Conservation (phyloP, 2,888 invertebrate genomes). For the Hirtodrosophila confusa region DNA sequence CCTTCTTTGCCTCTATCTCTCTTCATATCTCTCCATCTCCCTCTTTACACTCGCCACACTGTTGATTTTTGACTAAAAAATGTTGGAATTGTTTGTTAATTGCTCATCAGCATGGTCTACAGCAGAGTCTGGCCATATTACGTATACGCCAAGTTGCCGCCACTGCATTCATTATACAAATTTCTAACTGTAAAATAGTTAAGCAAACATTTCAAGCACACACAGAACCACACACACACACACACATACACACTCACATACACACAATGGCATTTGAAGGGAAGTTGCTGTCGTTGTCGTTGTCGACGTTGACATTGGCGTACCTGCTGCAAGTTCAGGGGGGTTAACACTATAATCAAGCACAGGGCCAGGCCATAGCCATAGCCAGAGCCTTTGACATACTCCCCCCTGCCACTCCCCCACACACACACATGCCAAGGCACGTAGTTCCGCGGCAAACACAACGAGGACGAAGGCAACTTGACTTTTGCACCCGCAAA, state of each 20-base stretch:
- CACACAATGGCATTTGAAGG: slow-evolving; percentile 66
- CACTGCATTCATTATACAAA: slow-evolving; percentile 70
- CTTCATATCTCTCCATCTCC: slow-evolving; percentile 17
- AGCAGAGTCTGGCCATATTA: slow-evolving; percentile 51
- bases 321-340: slow-evolving; percentile 71
- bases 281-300: slow-evolving; percentile 17
- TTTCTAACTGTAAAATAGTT: slow-evolving; percentile 70
- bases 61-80: slow-evolving; percentile 58
- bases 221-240: background rate
- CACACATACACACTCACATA: background rate
- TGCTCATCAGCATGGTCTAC: slow-evolving; percentile 64
- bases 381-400: slow-evolving; percentile 44
- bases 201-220: slow-evolving; percentile 29
- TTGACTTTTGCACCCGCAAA: slow-evolving; percentile 78
- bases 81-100: slow-evolving; percentile 75
- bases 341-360: slow-evolving; percentile 78
- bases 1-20: slow-evolving; percentile 22
- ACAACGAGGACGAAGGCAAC: slow-evolving; percentile 60
- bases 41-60: slow-evolving; percentile 31
- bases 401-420: slow-evolving; percentile 7
- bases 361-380: slow-evolving; percentile 39
- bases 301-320: slow-evolving; percentile 43
- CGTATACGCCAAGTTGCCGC: slow-evolving; percentile 68
- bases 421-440: slow-evolving; percentile 11
- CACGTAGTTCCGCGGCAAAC: slow-evolving; percentile 58